Conservation (phyloP, 1,140 invertebrate genomes). For the Pseudomyrmex dendroicus region DNA sequence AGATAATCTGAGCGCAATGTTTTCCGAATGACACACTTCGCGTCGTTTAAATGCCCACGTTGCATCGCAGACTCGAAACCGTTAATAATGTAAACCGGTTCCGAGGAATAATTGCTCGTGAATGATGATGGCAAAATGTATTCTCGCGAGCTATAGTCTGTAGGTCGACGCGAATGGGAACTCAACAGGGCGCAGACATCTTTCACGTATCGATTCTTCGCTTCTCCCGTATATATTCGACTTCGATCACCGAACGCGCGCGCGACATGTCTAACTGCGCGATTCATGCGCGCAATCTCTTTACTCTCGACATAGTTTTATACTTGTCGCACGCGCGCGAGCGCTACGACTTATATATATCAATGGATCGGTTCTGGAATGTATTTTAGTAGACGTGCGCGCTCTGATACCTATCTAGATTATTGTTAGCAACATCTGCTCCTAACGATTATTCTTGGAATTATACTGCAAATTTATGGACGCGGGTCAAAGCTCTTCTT, state of each 20-base stretch:
- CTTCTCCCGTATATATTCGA: constrained; percentile 34
- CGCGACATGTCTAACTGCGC: constrained; percentile 48
- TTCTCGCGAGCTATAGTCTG: neutral
- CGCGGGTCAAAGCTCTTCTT: constrained; percentile 25
- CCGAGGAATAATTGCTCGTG: neutral
- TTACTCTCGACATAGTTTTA: constrained; percentile 66
- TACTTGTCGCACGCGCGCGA: constrained; percentile 49
- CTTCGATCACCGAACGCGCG: constrained; percentile 30
- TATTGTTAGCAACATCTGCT: constrained; percentile 72
- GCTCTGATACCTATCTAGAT: constrained; percentile 63
- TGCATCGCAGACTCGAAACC: too few relatives aligned
- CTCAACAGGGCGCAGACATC: constrained; percentile 37
- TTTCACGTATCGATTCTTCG: constrained; percentile 41
- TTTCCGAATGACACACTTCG: neutral
- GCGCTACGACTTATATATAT: constrained; percentile 61
- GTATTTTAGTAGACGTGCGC: constrained; percentile 57
- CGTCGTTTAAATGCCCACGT: too few relatives aligned
- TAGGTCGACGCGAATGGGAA: neutral
- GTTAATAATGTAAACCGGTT: neutral
- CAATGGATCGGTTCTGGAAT: constrained; percentile 64
- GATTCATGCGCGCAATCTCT: constrained; percentile 50
- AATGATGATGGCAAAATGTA: constrained; percentile 8
- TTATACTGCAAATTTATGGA: constrained; percentile 68
- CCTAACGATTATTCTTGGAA: constrained; percentile 71
- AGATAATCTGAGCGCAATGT: too few relatives aligned